Evolutionary conservation across 2,113 vertebrate species (phyloP), one percentile per base, ranked within the genome.

Genomic region (Speoplatyrhinus poulsoni): DNA sequence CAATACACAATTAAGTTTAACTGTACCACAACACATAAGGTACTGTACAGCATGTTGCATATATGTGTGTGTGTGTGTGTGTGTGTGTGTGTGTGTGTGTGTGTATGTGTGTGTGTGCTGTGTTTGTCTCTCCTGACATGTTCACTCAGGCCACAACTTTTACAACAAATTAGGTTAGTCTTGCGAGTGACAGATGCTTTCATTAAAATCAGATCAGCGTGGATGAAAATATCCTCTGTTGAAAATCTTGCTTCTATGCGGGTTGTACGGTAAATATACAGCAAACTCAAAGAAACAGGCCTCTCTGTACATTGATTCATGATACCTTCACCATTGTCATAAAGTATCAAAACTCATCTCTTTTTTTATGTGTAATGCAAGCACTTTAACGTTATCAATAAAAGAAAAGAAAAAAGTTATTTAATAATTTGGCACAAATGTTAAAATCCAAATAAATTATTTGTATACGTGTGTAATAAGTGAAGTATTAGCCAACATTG

Each of bases 111-210:
- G 13, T n/a, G 13, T 41, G 55, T 67, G 53, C 60, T 68, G 73
- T 46, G 46, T 48, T 53, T 79, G 41, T 69, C 76, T 87, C 76
- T 83, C 82, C 77, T 84, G 80, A 73, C 84, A 82, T 83, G 86
- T 89, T 77, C 69, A 81, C 82, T 73, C 50, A 71, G 78, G 84
- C 83, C 79, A 75, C 73, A 83, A 79, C 77, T 65, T 81, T 80
- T 80, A 81, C 78, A 88, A 71, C 32, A 33, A 73, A 87, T 87
- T 80, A 84, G 83, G 87, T 85, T 85, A 67, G 82, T 62, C 75
- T 15, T 50, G 33, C 80, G 86, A 89, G 82, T 92, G 90, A 91
- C 87, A 90, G 88, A 84, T 82, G 80, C 86, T 88, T 92, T 92
- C 89, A 90, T 84, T 91, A 88, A 88, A 88, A 91, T 87, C 85